A percentile compares a stretch with the other conserved stretches of the same genome.
phyloP scores from a whole-genome alignment of 2,113 vertebrate genomes.

The Silurus glanis region DNA sequence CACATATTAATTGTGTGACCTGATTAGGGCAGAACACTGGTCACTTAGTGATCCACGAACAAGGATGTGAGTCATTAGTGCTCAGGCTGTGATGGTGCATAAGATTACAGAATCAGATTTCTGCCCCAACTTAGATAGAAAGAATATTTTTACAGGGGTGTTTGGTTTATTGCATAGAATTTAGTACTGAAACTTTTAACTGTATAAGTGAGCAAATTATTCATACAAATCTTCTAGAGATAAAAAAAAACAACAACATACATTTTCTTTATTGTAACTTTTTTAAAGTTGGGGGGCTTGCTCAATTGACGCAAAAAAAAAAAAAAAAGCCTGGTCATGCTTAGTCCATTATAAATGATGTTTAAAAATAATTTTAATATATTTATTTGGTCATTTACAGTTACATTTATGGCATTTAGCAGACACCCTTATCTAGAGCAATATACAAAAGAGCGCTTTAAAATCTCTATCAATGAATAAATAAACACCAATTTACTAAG shows the following conservation, averaged over 20 bases:
- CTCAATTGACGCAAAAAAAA: background rate
- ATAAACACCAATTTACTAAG: too few relatives aligned
- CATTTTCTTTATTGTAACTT: background rate
- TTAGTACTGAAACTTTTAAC: background rate
- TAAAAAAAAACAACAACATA: background rate
- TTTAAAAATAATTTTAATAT: too few relatives aligned
- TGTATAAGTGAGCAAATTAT: background rate
- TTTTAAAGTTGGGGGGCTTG: background rate
- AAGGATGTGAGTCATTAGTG: conserved; percentile 40
- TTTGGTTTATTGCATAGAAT: background rate
- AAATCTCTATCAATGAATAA: too few relatives aligned
- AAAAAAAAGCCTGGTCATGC: background rate
- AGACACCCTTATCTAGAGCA: too few relatives aligned
- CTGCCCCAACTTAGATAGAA: background rate
- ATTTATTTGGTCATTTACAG: too few relatives aligned
- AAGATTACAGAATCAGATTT: conserved; percentile 21
- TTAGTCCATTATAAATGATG: background rate
- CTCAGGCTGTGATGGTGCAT: conserved; percentile 47
- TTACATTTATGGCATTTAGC: too few relatives aligned
- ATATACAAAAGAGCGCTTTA: too few relatives aligned
- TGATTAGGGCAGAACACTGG: conserved; percentile 42
- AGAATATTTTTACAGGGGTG: background rate
- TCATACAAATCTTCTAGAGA: background rate
- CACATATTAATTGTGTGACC: conserved; percentile 51
- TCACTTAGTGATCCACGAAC: conserved; percentile 22